Evolutionary conservation across 2,797 vertebrate genomes (phyloP).

Genomic region (Mus spretus): DNA sequence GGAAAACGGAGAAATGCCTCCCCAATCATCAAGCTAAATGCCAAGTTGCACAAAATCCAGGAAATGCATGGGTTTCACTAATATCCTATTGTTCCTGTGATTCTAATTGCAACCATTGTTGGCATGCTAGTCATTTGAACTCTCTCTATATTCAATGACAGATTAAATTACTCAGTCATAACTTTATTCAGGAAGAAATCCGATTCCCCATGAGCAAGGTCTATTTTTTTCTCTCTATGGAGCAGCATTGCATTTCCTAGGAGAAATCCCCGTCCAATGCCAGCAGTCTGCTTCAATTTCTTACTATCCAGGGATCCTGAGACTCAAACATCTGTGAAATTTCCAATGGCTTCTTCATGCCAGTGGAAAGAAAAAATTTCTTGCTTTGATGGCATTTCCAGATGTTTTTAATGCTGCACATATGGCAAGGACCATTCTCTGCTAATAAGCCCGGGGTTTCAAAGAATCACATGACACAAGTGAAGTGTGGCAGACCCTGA

Average conservation of each 20-base stretch:
- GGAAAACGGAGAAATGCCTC: slow-evolving; percentile 20
- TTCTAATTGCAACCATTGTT: slow-evolving; percentile 46
- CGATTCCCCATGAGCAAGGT: slow-evolving; percentile 71
- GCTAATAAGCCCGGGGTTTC: slow-evolving; percentile 75
- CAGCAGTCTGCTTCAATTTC: slow-evolving; percentile 87
- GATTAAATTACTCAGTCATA: slow-evolving; percentile 77
- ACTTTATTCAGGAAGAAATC: slow-evolving; percentile 81
- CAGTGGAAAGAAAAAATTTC: slow-evolving; percentile 82
- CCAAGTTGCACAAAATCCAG: slow-evolving; percentile 34
- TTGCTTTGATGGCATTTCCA: slow-evolving; percentile 85
- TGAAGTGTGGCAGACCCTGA: slow-evolving; percentile 78
- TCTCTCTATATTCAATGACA: slow-evolving; percentile 57
- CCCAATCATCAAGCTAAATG: slow-evolving; percentile 69
- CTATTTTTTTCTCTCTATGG: slow-evolving; percentile 62
- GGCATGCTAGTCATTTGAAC: slow-evolving; percentile 36
- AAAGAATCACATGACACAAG: slow-evolving; percentile 79
- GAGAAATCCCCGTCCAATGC: slow-evolving; percentile 84
- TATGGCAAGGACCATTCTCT: slow-evolving; percentile 75
- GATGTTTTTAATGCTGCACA: slow-evolving; percentile 84
- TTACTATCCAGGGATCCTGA: slow-evolving; percentile 82
- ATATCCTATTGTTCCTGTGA: neutral
- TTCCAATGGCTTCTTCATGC: slow-evolving; percentile 86
- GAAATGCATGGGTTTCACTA: slow-evolving; percentile 34
- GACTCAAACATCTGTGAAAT: slow-evolving; percentile 86
- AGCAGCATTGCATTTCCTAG: slow-evolving; percentile 67